Percentiles rank a stretch among this genome's conserved stretches.
Conservation (phyloP, 2,113 vertebrate species). For the Psittacus erithacus region DNA sequence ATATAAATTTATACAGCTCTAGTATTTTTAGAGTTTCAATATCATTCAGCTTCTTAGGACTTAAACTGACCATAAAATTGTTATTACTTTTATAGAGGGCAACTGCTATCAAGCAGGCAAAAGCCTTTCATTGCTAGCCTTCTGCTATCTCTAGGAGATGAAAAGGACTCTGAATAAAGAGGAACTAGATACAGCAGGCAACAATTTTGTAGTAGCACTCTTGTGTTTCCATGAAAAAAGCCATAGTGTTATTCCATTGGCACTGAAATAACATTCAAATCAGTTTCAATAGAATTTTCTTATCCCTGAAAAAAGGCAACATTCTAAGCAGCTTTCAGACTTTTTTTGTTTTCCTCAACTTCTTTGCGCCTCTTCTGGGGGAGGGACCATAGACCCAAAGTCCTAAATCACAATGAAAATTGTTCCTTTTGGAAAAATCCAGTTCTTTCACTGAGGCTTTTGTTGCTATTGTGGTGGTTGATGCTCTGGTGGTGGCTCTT, state of each 20-base stretch:
- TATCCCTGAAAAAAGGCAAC: conserved; percentile 84
- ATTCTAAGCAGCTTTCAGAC: conserved; percentile 78
- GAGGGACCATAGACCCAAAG: conserved; percentile 49
- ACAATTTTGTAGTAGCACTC: conserved; percentile 68
- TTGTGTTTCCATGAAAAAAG: conserved; percentile 67
- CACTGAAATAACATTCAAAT: conserved; percentile 80
- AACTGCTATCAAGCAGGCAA: conserved; percentile 49
- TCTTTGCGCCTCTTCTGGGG: conserved; percentile 67
- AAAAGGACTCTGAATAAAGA: conserved; percentile 57
- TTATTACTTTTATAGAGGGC: conserved; percentile 28
- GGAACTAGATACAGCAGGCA: conserved; percentile 66
- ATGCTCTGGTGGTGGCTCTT: conserved; percentile 74
- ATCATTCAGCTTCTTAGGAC: neutral
- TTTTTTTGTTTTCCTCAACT: conserved; percentile 33
- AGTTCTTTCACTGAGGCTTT: conserved; percentile 50
- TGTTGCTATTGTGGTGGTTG: conserved; percentile 72
- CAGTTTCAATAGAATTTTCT: conserved; percentile 74
- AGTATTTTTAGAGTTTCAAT: neutral
- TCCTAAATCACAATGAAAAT: conserved; percentile 55
- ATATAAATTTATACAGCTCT: conserved; percentile 21
- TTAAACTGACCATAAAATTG: conserved; percentile 31
- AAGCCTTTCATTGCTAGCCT: conserved; percentile 27
- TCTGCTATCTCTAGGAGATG: conserved; percentile 22
- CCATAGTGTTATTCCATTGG: conserved; percentile 77
- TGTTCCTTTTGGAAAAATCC: conserved; percentile 59